Conservation (phyloP, 2,113 vertebrate species). For the Patagioenas fasciata region DNA sequence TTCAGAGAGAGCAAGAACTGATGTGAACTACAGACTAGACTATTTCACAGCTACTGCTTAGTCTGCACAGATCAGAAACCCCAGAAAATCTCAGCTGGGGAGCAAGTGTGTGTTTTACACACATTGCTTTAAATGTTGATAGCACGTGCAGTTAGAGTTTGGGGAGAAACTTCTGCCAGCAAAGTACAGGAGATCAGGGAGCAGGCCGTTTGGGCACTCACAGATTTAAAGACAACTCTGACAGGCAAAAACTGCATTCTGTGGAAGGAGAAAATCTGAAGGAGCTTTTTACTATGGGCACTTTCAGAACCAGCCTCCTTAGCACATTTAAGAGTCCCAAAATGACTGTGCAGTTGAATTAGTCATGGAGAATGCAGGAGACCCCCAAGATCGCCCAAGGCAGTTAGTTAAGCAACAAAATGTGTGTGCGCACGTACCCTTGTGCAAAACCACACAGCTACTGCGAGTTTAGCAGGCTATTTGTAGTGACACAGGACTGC, state of each 20-base stretch:
- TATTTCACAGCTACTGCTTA: neutral
- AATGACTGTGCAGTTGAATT: constrained; percentile 16
- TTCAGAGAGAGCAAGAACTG: neutral
- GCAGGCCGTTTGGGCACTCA: neutral
- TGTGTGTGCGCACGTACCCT: neutral
- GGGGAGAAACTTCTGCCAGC: constrained; percentile 41
- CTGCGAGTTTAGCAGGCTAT: neutral
- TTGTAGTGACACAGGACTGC: neutral
- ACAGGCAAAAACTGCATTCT: neutral
- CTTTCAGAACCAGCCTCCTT: constrained; percentile 44
- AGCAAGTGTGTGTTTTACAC: neutral
- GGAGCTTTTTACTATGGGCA: neutral
- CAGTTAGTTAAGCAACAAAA: constrained; percentile 11
- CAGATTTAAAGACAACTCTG: neutral
- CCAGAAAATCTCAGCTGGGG: neutral
- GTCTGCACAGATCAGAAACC: neutral
- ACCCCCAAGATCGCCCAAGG: neutral
- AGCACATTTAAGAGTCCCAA: constrained; percentile 26
- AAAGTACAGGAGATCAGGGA: neutral
- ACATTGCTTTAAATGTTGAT: neutral
- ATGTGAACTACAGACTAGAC: neutral
- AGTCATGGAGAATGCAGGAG: constrained; percentile 1
- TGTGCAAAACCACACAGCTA: neutral
- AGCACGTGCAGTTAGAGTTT: neutral
- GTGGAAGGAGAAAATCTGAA: neutral